Evolutionary conservation across 2,113 vertebrate genomes (phyloP).

Genomic region (Crotalus viridis): DNA sequence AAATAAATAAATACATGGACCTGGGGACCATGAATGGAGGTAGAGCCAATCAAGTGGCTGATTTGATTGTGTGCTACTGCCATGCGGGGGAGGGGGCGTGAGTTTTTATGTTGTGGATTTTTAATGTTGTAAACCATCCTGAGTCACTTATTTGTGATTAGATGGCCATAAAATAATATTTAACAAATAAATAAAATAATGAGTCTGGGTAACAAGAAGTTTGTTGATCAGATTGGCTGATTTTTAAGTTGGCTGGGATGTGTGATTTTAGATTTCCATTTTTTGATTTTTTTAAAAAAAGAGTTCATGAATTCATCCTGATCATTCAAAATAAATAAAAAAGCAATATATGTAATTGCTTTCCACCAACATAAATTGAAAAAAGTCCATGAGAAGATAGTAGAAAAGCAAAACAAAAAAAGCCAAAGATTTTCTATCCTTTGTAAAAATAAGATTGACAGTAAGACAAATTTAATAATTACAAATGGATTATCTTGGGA

Average conservation of each 20-base stretch:
- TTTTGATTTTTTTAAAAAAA: neutral
- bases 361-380: neutral
- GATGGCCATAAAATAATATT: neutral
- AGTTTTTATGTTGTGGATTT: too few relatives aligned
- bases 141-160: neutral
- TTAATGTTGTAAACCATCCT: too few relatives aligned
- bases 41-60: too few relatives aligned
- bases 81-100: too few relatives aligned
- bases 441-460: conserved; percentile 10
- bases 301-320: neutral
- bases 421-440: neutral
- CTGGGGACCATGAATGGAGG: too few relatives aligned
- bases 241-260: neutral
- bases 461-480: conserved; percentile 20
- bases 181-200: neutral
- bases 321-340: conserved; percentile 18
- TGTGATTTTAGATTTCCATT: neutral
- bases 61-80: too few relatives aligned
- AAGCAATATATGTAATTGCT: neutral
- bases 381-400: conserved; percentile 9
- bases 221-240: neutral
- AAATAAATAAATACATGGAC: too few relatives aligned
- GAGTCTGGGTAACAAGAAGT: neutral
- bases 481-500: neutral
- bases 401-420: neutral